Percentiles rank a stretch among this genome's conserved stretches.
phyloP scores from a whole-genome alignment of 2,888 invertebrate species.

The Horisme vitalbata region DNA sequence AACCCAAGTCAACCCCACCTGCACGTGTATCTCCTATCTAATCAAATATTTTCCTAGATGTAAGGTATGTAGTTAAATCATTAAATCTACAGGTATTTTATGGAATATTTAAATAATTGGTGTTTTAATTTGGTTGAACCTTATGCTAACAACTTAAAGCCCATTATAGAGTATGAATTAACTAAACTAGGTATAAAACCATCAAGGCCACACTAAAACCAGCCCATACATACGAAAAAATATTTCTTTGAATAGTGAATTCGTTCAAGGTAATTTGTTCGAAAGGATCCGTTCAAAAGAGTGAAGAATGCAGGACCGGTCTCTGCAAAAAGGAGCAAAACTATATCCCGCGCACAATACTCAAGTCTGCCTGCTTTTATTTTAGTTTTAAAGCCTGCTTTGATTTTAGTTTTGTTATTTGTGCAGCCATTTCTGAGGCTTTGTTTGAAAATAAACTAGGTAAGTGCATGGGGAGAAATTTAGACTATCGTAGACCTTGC shows the following conservation, averaged over 20 bases:
- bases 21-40: too few relatives aligned
- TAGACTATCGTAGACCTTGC: too few relatives aligned
- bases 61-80: too few relatives aligned
- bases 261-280: constrained; percentile 22
- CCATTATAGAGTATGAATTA: too few relatives aligned
- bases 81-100: too few relatives aligned
- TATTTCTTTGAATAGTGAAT: constrained; percentile 6
- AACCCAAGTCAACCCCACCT: too few relatives aligned
- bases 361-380: neutral
- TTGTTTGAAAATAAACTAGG: constrained; percentile 4
- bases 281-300: constrained; percentile 14
- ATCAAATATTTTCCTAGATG: too few relatives aligned
- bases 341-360: constrained; percentile 6
- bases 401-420: neutral
- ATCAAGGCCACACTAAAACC: constrained; percentile 11
- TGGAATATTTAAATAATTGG: too few relatives aligned
- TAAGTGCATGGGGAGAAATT: too few relatives aligned
- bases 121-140: too few relatives aligned
- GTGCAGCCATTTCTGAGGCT: neutral
- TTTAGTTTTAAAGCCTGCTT: neutral
- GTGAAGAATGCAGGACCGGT: constrained; percentile 36
- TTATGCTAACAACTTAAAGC: too few relatives aligned
- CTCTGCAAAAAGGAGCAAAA: constrained; percentile 33
- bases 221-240: constrained; percentile 1
- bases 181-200: constrained; percentile 3